Evolutionary conservation across 1,140 invertebrate genomes (phyloP).

Genomic region (Drosophila azteca): DNA sequence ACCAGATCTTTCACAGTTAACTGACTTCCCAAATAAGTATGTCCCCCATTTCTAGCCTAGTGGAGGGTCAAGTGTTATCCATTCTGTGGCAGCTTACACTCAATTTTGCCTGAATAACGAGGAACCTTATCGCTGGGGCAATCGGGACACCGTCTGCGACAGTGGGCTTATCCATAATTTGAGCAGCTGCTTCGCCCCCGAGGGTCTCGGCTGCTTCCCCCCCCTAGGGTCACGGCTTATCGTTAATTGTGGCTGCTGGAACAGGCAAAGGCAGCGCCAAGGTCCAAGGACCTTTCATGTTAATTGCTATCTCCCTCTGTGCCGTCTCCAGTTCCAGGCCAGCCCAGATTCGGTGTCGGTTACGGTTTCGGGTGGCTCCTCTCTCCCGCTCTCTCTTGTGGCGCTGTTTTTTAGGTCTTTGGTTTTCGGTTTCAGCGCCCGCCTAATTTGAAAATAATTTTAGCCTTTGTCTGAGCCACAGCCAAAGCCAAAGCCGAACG

Average conservation of each 20-base stretch:
- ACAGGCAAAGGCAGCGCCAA: conserved; percentile 40
- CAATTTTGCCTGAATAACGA: conserved; percentile 31
- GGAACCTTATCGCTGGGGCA: conserved; percentile 44
- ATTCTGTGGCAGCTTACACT: conserved; percentile 37
- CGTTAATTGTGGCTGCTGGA: conserved; percentile 64
- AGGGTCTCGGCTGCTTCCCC: conserved; percentile 15
- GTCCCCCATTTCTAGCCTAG: background rate
- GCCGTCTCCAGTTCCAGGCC: background rate
- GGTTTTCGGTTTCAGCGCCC: conserved; percentile 49
- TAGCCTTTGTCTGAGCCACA: conserved; percentile 49
- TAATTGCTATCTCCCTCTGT: conserved; percentile 55
- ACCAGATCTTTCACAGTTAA: no score
- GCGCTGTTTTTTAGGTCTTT: conserved; percentile 31
- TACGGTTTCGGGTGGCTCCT: background rate
- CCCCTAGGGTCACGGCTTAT: conserved; percentile 56
- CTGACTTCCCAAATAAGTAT: conserved; percentile 9
- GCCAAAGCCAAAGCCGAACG: conserved; percentile 21
- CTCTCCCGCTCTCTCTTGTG: conserved; percentile 18
- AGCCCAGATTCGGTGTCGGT: background rate
- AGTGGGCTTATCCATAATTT: conserved; percentile 55
- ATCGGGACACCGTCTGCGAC: conserved; percentile 42
- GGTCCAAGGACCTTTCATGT: conserved; percentile 70
- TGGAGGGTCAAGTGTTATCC: conserved; percentile 8
- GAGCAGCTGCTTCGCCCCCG: conserved; percentile 55
- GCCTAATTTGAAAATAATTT: conserved; percentile 79